A percentile compares a stretch with the other conserved stretches of the same genome.
These are phyloP conservation scores for Lytechinus pictus DNA, from an alignment of 35 echinoderm and acorn worm species.

Conservation along the genomic window DNA sequence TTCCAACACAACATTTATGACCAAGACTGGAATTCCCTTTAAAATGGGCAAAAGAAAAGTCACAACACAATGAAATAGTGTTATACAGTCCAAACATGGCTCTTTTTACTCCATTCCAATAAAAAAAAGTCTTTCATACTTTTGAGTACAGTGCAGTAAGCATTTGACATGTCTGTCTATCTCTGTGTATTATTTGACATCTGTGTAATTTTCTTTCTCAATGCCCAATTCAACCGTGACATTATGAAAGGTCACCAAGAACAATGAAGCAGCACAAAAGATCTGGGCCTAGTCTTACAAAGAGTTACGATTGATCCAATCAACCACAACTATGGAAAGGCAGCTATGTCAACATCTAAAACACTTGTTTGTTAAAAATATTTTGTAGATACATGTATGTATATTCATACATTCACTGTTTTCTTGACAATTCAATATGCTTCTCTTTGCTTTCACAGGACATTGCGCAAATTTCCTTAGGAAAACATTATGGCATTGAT, in stretches of 20 bases:
- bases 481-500: too few species aligned
- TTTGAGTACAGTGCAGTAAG: not conserved
- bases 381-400: too few species aligned
- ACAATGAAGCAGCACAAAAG: not conserved
- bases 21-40: too few species aligned
- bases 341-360: too few species aligned
- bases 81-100: conserved; percentile 18
- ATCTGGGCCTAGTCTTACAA: not conserved
- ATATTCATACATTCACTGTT: too few species aligned
- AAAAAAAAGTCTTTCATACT: conserved; percentile 11
- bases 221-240: not conserved
- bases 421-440: too few species aligned
- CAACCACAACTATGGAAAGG: not conserved
- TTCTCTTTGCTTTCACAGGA: too few species aligned
- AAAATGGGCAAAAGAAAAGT: not conserved
- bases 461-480: too few species aligned
- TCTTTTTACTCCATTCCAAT: conserved; percentile 19
- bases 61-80: not conserved
- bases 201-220: not conserved
- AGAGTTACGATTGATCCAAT: not conserved
- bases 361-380: too few species aligned
- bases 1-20: too few species aligned
- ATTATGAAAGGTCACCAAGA: not conserved
- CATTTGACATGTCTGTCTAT: not conserved
- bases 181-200: not conserved